Evolutionary conservation across 2,888 invertebrate species (phyloP).

Genomic region (Nephrocerus scutellatus): DNA sequence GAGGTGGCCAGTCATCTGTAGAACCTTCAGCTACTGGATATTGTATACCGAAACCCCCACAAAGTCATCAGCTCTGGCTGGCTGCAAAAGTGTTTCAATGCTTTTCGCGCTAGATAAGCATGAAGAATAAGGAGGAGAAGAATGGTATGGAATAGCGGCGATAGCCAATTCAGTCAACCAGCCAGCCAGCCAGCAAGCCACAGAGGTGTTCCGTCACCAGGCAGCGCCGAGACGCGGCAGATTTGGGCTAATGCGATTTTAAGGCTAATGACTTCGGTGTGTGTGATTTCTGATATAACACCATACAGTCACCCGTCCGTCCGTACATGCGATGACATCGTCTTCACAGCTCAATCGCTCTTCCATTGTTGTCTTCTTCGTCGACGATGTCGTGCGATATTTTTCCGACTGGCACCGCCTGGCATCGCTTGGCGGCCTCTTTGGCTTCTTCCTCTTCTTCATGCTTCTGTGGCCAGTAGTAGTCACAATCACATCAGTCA

Average conservation of each 20-base stretch:
- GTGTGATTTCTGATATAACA: no score
- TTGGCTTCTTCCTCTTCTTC: no score
- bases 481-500: no score
- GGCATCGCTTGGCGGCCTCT: no score
- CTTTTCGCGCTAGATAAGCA: constrained; percentile 20
- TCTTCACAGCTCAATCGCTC: no score
- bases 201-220: constrained; percentile 1
- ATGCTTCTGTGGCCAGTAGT: no score
- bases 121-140: constrained; percentile 12
- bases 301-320: no score
- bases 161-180: background rate
- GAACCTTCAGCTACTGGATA: constrained; percentile 10
- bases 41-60: constrained; percentile 10
- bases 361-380: no score
- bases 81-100: constrained; percentile 21
- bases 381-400: no score
- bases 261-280: constrained; percentile 38
- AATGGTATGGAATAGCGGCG: constrained; percentile 8
- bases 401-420: no score
- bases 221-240: constrained; percentile 11
- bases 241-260: constrained; percentile 35
- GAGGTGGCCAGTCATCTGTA: no score
- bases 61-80: background rate
- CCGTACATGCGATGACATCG: no score
- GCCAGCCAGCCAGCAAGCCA: background rate